A percentile compares a stretch with the other conserved stretches of the same genome.
Evolutionary conservation across 2,113 vertebrate genomes (phyloP).

Genomic region (Corydoras maculifer): DNA sequence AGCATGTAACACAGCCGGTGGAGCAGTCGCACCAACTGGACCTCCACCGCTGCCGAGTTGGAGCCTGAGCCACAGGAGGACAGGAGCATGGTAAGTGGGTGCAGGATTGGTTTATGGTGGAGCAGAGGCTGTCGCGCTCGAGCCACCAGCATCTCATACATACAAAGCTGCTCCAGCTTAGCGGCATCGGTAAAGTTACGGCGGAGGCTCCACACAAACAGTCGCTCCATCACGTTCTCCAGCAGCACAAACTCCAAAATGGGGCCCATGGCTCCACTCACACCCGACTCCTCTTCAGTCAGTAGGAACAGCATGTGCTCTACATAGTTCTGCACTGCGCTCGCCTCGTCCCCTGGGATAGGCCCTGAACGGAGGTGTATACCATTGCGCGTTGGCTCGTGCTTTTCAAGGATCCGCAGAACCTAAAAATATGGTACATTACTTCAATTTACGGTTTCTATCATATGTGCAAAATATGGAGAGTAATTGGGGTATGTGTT

Average conservation of each 20-base stretch:
- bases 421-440: slow-evolving; percentile 62
- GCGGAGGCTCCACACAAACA: slow-evolving; percentile 92
- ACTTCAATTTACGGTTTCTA: not conserved
- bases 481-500: too few relatives aligned
- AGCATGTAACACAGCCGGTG: slow-evolving; percentile 83
- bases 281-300: slow-evolving; percentile 83
- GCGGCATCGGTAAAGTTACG: slow-evolving; percentile 89
- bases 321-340: slow-evolving; percentile 94
- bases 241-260: slow-evolving; percentile 93
- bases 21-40: slow-evolving; percentile 78
- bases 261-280: slow-evolving; percentile 85
- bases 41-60: slow-evolving; percentile 70
- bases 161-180: slow-evolving; percentile 89
- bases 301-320: slow-evolving; percentile 95
- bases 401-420: slow-evolving; percentile 87
- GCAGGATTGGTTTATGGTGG: slow-evolving; percentile 87
- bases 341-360: slow-evolving; percentile 84
- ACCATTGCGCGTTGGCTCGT: slow-evolving; percentile 70
- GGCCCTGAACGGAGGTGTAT: slow-evolving; percentile 54
- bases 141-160: slow-evolving; percentile 87
- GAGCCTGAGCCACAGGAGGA: slow-evolving; percentile 77
- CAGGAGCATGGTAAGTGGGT: slow-evolving; percentile 95
- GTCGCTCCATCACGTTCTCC: slow-evolving; percentile 93
- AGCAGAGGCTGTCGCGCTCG: slow-evolving; percentile 86
- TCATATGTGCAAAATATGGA: too few relatives aligned